These are phyloP conservation scores for Desoria tigrina DNA, from an alignment of 2,888 invertebrate species.

Conservation along the genomic window DNA sequence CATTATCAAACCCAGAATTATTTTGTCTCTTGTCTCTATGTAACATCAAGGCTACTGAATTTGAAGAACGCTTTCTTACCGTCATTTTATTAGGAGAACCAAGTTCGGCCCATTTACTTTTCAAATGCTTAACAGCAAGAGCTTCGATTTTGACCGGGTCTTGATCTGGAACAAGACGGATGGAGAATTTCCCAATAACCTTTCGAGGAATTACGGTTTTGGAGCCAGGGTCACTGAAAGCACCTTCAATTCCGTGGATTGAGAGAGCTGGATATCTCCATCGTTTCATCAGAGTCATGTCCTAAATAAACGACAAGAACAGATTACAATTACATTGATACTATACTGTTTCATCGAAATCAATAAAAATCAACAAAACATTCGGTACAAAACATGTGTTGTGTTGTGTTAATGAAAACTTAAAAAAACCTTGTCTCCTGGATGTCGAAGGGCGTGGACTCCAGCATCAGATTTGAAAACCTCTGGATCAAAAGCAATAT, in stretches of 20 bases:
- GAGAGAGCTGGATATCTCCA: constrained; percentile 95
- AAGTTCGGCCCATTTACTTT: constrained; percentile 74
- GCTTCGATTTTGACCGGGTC: constrained; percentile 73
- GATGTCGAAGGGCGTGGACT: constrained; percentile 35
- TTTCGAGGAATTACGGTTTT: constrained; percentile 94
- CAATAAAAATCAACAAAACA: constrained; percentile 11
- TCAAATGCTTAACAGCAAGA: constrained; percentile 74
- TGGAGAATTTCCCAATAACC: constrained; percentile 95
- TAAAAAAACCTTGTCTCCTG: constrained; percentile 37
- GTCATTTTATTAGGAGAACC: constrained; percentile 84
- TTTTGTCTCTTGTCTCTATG: background rate
- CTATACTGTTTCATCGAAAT: no score
- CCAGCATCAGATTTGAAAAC: constrained; percentile 40
- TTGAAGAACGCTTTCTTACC: constrained; percentile 61
- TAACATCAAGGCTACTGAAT: no score
- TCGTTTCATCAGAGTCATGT: constrained; percentile 81
- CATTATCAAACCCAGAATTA: background rate
- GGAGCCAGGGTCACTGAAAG: constrained; percentile 86
- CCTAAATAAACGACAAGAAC: constrained; percentile 16
- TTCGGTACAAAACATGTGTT: constrained; percentile 1
- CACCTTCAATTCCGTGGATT: constrained; percentile 92
- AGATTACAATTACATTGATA: background rate
- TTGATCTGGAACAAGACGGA: constrained; percentile 93
- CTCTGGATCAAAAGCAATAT: constrained; percentile 71
- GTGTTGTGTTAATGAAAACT: background rate